A percentile compares a stretch with the other conserved stretches of the same genome.
Evolutionary conservation across 1,140 invertebrate genomes (phyloP).

Genomic region (Ephestia elutella): DNA sequence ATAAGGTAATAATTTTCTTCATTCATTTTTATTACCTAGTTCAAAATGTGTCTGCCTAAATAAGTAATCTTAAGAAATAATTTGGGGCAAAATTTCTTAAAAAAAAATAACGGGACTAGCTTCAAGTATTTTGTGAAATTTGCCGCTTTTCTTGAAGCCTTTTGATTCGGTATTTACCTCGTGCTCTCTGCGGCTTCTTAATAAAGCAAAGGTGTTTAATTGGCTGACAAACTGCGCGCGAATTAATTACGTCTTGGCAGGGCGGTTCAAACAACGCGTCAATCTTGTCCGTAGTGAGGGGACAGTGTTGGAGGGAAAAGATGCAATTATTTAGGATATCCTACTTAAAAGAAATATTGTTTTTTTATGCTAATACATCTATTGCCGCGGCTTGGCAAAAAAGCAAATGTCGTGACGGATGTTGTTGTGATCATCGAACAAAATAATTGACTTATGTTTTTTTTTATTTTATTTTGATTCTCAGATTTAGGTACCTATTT

Average conservation of each 20-base stretch:
- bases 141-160: slow-evolving; percentile 20
- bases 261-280: slow-evolving; percentile 58
- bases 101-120: neutral
- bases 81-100: neutral
- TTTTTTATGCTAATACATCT: too few relatives aligned
- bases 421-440: too few relatives aligned
- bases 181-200: slow-evolving; percentile 42
- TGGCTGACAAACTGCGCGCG: slow-evolving; percentile 69
- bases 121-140: neutral
- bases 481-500: too few relatives aligned
- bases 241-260: slow-evolving; percentile 66
- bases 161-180: slow-evolving; percentile 51
- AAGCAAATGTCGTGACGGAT: too few relatives aligned
- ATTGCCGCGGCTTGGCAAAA: too few relatives aligned
- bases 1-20: too few relatives aligned
- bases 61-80: too few relatives aligned
- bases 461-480: too few relatives aligned
- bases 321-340: neutral
- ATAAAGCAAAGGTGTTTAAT: slow-evolving; percentile 23
- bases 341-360: too few relatives aligned
- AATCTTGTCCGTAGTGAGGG: slow-evolving; percentile 45
- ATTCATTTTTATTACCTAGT: too few relatives aligned
- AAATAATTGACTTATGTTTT: too few relatives aligned
- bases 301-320: neutral
- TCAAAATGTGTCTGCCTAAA: too few relatives aligned